These are phyloP conservation scores for Planiliza haematocheilus DNA, from an alignment of 2,113 vertebrate species.

Conservation along the genomic window DNA sequence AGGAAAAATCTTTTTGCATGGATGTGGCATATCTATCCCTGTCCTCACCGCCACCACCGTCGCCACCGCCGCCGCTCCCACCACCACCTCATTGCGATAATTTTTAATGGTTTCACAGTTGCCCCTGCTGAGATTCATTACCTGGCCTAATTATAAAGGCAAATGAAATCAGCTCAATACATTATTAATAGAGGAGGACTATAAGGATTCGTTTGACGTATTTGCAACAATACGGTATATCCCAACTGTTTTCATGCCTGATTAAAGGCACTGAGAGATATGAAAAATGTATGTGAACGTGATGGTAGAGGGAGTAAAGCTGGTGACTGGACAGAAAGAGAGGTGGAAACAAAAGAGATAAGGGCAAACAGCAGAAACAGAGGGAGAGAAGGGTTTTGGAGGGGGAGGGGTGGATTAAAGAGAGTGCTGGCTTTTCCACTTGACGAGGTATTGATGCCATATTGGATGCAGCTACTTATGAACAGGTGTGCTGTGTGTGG, in stretches of 20 bases:
- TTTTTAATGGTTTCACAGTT: slow-evolving; percentile 76
- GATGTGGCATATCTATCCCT: slow-evolving; percentile 62
- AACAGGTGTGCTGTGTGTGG: slow-evolving; percentile 68
- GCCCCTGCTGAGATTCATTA: slow-evolving; percentile 84
- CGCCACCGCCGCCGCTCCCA: slow-evolving; percentile 5
- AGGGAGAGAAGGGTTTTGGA: slow-evolving; percentile 5
- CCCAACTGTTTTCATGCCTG: slow-evolving; percentile 81
- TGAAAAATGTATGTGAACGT: slow-evolving; percentile 35
- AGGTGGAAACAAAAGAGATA: slow-evolving; percentile 7
- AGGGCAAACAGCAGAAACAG: slow-evolving; percentile 4
- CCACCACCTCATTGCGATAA: slow-evolving; percentile 43
- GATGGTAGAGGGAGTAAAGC: slow-evolving; percentile 24
- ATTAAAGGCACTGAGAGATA: slow-evolving; percentile 78
- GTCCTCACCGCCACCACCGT: not conserved
- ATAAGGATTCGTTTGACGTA: slow-evolving; percentile 83
- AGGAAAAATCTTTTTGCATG: slow-evolving; percentile 57
- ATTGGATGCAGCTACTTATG: slow-evolving; percentile 67
- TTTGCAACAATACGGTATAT: slow-evolving; percentile 84
- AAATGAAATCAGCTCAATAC: slow-evolving; percentile 87
- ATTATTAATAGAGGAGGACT: slow-evolving; percentile 83
- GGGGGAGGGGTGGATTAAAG: slow-evolving; percentile 44
- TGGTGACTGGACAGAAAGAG: slow-evolving; percentile 18
- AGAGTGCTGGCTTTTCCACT: slow-evolving; percentile 68
- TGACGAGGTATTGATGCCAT: slow-evolving; percentile 66
- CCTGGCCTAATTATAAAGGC: slow-evolving; percentile 87